Evolutionary conservation across 1,140 invertebrate genomes (phyloP), one percentile per base, ranked within the genome.

Genomic region (Calycopis cecrops): DNA sequence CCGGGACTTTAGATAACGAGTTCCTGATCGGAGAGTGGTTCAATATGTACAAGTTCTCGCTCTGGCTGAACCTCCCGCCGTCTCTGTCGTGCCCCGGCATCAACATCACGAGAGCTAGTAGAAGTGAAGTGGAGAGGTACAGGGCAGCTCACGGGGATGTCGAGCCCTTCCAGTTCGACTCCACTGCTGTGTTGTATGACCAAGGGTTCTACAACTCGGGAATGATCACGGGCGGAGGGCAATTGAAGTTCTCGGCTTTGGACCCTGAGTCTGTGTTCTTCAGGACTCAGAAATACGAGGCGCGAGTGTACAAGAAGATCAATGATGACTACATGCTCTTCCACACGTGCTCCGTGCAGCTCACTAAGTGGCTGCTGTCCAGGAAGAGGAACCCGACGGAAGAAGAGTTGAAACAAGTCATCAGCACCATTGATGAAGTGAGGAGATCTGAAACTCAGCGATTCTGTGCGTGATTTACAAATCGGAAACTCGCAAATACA

Each of bases 21-120:
- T 57, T 52, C 4, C 14, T 62, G 3, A 12, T 58, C 34, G 60
- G 60, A 17, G 57, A 47, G 4, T 62, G 60, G 60, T 62, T 48
- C 14, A n/a, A 12, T 0, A 48, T 62, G 4, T 57, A 54, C 35
- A 53, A 47, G 11, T 62, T 62, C 44, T n/a, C 38, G 3, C 0
- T 10, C 0, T 40, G 33, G 16, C 34, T 52, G 8, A 55, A 55
- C 18, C 14, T 48, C 4, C 21, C 48, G 0, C 12, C 60, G 17
- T 21, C 60, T 4, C 7, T 14, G 0, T 1, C 16, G 2, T 62
- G 60, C 1, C 0, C 14, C 2, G 34, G 14, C 38, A 47, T 47
- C 9, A 48, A 34, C 1, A 59, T 63, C 9, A 40, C 21, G 1
- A 56, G 35, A 9, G 12, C 53, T 10, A 44, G 38, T 4, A 8